Base-by-base conservation (phyloP, 64 coral and sea anemone genomes). In the Catalaphyllia jardinei region DNA sequence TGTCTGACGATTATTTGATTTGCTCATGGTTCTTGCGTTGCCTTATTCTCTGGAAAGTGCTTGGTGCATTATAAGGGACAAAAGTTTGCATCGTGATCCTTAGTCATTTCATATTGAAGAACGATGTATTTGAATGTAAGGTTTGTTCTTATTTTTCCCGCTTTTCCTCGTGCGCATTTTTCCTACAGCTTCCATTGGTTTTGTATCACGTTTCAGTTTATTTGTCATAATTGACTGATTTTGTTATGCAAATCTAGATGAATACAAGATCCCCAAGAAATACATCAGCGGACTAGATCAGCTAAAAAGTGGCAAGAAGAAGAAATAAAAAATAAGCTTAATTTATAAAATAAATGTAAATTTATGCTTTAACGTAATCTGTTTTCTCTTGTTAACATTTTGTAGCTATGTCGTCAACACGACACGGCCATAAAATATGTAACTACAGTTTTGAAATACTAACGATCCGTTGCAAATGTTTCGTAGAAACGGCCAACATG, bases 251-350 rank as follows among this genome's bases (percentile, higher is more conserved):
- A 22, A 63, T 89, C 7, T 51, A 96, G 94, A 96, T 39, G 94
- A 96, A 35, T 96, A 96, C 91, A 96, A 89, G 31, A 93, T 96
- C 60, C 87, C 94, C 38, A 92, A 80, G 62, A 96, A 93, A 64
- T 96, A 93, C 81, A 76, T 96, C 31, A 86, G 57, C 77, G 94
- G 94, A 67, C 94, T 96, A 74, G 94, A 96, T 38, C 81, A 62
- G 24, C 83, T 96, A 38, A 96, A 96, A 89, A 83, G 86, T 20
- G 86, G 80, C 4, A 92, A 96, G 94, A 96, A 96, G 77, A 96
- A 92, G 79, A 94, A 94, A 94, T 85, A 60, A 92, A 16, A 50
- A 49, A 13, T 49, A 10, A 12, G 20, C 10, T 51, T 46, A 46
- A 80, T 69, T 57, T 46, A 89, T 42, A 15, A 29, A 86, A 84